Evolutionary conservation across 2,113 vertebrate genomes (phyloP).

Genomic region (Bubo blakistoni): DNA sequence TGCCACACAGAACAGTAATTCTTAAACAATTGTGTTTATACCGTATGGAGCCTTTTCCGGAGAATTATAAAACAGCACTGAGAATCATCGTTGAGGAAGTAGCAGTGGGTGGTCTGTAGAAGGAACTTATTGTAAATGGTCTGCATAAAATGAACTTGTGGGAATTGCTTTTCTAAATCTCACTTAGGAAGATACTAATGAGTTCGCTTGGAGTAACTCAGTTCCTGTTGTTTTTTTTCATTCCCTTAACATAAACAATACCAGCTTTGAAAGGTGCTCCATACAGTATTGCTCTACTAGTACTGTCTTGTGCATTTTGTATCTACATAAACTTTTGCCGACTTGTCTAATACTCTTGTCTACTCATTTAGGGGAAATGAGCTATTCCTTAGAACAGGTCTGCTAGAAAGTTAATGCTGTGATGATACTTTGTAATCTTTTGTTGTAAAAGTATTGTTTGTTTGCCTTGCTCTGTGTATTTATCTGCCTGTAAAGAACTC

Average conservation of each 20-base stretch:
- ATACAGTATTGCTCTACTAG: background rate
- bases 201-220: background rate
- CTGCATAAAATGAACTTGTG: background rate
- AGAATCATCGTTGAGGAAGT: conserved; percentile 31
- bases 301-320: background rate
- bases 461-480: background rate
- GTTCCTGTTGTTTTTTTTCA: background rate
- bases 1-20: background rate
- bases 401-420: background rate
- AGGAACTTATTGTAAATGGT: background rate
- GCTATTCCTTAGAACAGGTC: background rate
- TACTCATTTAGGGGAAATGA: background rate
- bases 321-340: background rate
- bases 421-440: background rate
- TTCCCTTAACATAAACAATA: background rate
- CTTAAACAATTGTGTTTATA: background rate
- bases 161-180: background rate
- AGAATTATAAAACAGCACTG: background rate
- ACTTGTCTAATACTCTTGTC: background rate
- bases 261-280: background rate
- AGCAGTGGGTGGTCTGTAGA: conserved; percentile 41
- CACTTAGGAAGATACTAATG: background rate
- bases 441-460: background rate
- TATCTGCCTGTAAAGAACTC: background rate
- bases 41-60: background rate